Base-by-base conservation (phyloP, 1,140 invertebrate species). In the Cherax quadricarinatus region DNA sequence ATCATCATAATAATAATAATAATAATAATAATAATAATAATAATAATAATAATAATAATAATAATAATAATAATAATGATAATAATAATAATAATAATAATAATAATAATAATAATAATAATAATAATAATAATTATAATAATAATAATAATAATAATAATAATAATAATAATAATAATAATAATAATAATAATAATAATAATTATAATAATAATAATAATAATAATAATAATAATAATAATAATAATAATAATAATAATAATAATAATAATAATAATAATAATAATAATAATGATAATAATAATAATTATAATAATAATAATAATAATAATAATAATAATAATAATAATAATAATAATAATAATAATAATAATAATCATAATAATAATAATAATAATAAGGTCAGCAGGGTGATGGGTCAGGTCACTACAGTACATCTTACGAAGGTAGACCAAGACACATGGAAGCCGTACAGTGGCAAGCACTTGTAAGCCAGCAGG, bases 341-440 rank as follows among this genome's bases (percentile, higher is more conserved):
- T n/a, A 78, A 9, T 78, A 16, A 41, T 78, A 78, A 41, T 16
- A 78, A 12, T 78, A 78, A 41, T 78, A 78, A 41, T 41, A 78
- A 41, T n/a, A 70, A n/a, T 3, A n/a, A n/a, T n/a, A 70, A n/a
- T n/a, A 70, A 70, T 78, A 78, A 3, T 78, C 3, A 3, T 78
- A 78, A 3, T 78, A 78, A 3, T 78, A 78, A n/a, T 70, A 70
- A n/a, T 70, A 70, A n/a, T 70, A 70, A n/a, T 70, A 70, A n/a
- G n/a, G n/a, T n/a, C n/a, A n/a, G n/a, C n/a, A n/a, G n/a, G n/a
- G n/a, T n/a, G n/a, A n/a, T n/a, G n/a, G n/a, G n/a, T n/a, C n/a
- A 41, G 30, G 30, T 41, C 30, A 41, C 30, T 41, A 2, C 30
- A 41, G 30, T 41, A 41, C 30, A 41, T 41, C 30, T 41, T 41